Evolutionary conservation across 2,888 invertebrate species (phyloP).

Genomic region (Synanthedon tipuliformis): DNA sequence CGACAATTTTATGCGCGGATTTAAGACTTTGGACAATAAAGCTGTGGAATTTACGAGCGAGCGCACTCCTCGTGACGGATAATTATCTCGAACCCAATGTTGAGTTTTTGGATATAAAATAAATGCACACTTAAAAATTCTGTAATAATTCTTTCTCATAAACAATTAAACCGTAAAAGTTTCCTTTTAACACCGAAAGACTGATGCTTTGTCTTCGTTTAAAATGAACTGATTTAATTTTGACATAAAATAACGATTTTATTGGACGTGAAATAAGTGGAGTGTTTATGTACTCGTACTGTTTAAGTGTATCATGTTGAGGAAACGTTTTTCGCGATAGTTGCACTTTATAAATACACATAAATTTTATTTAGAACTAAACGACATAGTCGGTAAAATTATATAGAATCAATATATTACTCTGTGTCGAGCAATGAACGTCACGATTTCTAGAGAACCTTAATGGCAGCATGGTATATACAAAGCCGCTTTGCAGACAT

Average conservation of each 20-base stretch:
- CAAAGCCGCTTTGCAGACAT: slow-evolving; percentile 3
- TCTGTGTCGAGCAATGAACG: slow-evolving; percentile 4
- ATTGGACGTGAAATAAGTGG: too few relatives aligned
- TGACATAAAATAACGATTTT: too few relatives aligned
- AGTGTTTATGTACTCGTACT: too few relatives aligned
- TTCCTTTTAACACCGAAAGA: too few relatives aligned
- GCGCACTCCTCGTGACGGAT: slow-evolving; percentile 38
- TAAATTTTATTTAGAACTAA: too few relatives aligned
- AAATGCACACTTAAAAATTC: neutral
- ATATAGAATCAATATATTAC: slow-evolving; percentile 19
- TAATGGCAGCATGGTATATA: slow-evolving; percentile 5
- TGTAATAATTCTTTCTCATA: too few relatives aligned
- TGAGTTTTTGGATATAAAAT: neutral
- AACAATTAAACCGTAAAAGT: too few relatives aligned
- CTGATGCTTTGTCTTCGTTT: too few relatives aligned
- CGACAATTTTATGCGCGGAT: slow-evolving; percentile 53
- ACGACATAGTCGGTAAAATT: neutral
- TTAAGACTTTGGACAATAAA: slow-evolving; percentile 49
- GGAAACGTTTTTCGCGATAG: too few relatives aligned
- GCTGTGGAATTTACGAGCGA: slow-evolving; percentile 40
- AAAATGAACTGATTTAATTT: too few relatives aligned
- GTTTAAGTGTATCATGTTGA: too few relatives aligned
- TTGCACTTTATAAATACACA: too few relatives aligned
- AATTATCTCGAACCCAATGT: slow-evolving; percentile 33
- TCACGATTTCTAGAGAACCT: slow-evolving; percentile 15